Base-by-base conservation (phyloP, 2,888 invertebrate species). In the Latheticus oryzae region DNA sequence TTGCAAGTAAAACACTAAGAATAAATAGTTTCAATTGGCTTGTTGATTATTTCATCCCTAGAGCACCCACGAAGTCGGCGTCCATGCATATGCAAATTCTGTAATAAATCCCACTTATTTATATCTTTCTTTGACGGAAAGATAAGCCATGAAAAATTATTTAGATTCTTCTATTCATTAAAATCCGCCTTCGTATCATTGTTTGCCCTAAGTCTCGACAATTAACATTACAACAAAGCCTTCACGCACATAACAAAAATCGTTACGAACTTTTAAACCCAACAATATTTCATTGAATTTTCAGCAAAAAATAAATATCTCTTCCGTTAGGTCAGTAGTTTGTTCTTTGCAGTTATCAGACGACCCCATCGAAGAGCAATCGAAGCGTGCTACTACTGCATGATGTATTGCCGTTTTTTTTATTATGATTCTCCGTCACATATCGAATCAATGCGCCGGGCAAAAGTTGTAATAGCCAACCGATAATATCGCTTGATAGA, bases 401-500 rank as follows among this genome's bases (percentile, higher is more conserved):
- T 73, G 73, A 73, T 72, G 72, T 68, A 73, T 73, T 58, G 70
- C 59, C 62, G 62, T 66, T 67, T 72, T 71, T n/a, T 71, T 67
- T 69, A 73, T 71, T 74, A 73, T 72, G 70, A 71, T 66, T 69
- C 59, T 63, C 62, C 62, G 68, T 66, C 67, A 63, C 61, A 65
- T 64, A 57, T 47, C 53, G 65, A 69, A 66, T 65, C 68, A 67
- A 70, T 65, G 64, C 59, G 38, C 50, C 59, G 65, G 65, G 64
- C 62, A 69, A 68, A 71, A 69, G 67, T 71, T 71, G 69, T 71
- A 73, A 72, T 72, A 73, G 73, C 70, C 67, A 62, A 48, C 73
- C 71, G 75, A 77, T 76, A 76, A 76, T 77, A 77, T 76, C 76
- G 70, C 68, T 71, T 77, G 77, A 77, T 77, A 70, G 76, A 77